Evolutionary conservation across 2,888 invertebrate species (phyloP), one percentile per base, ranked within the genome.

Genomic region (Drosophila hamatofila): DNA sequence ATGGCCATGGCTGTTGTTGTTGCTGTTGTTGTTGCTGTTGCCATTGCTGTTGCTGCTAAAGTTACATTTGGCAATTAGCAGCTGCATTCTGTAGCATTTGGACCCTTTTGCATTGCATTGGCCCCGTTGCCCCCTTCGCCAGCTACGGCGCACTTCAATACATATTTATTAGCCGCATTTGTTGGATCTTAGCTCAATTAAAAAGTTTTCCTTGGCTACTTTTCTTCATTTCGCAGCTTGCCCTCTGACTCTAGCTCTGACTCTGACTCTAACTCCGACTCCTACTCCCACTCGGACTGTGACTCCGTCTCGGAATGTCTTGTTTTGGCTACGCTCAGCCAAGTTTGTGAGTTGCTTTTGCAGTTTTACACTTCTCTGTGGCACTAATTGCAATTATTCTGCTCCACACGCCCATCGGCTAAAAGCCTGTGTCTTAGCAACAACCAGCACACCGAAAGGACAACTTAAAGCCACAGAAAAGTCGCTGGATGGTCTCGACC

Each of bases 111-210:
- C 14, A 48, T 37, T 12, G 35, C 48, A 11, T 33, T 49, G n/a
- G 9, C 30, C 30, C 41, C 11, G 42, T 2, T 42, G 30, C 14
- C 35, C 3, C 16, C 23, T 21, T n/a, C 42, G 30, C 57, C n/a
- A 33, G 35, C 37, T 3, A 2, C 39, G 51, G 64, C 49, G 72
- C 79, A 76, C 78, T 81, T 80, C 83, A 86, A 89, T 87, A 89
- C 89, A 87, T 87, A 87, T 87, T 87, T 87, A 87, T 87, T 88
- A 87, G 87, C 89, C 88, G 86, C 87, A 89, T 87, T 87, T 85
- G 87, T 89, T 87, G 87, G 88, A 88, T 85, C 86, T 89, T 88
- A 77, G 89, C 87, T 88, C 87, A 87, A 87, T 87, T 87, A 87
- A 89, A 87, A 87, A 88, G 77, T 87, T 89, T 87, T 81, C 72